A percentile compares a stretch with the other conserved stretches of the same genome.
Evolutionary conservation across 2,113 vertebrate species (phyloP).

Genomic region (Pseudorectes ferrugineus): DNA sequence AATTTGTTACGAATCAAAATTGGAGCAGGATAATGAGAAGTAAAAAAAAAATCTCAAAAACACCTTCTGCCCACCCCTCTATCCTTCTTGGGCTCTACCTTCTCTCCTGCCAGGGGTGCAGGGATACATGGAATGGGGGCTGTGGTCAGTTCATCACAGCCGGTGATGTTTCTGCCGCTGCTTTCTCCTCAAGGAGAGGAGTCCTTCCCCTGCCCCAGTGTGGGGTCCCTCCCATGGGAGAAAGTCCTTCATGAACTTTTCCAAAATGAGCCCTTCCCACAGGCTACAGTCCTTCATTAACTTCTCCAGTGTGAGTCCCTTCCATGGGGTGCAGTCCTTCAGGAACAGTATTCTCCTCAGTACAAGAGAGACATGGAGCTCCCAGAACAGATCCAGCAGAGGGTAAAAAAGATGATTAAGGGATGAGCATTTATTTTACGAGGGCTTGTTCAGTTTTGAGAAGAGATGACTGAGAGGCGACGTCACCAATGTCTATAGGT

Average conservation of each 20-base stretch:
- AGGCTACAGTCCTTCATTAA: not conserved
- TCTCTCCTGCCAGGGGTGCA: not conserved
- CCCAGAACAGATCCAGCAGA: not conserved
- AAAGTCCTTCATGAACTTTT: not conserved
- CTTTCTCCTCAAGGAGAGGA: not conserved
- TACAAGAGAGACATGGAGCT: not conserved
- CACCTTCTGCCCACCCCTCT: not conserved
- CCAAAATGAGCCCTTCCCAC: not conserved
- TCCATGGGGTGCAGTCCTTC: not conserved
- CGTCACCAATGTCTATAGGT: not conserved
- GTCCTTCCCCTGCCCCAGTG: not conserved
- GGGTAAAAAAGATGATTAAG: not conserved
- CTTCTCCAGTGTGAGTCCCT: not conserved
- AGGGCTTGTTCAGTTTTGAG: too few relatives aligned
- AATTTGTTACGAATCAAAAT: not conserved
- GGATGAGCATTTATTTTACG: not conserved
- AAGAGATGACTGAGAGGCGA: not conserved
- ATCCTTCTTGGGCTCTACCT: not conserved
- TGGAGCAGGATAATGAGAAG: not conserved
- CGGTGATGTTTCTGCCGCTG: not conserved
- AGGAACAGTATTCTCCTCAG: not conserved
- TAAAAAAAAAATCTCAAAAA: not conserved
- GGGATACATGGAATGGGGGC: too few relatives aligned
- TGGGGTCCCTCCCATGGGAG: not conserved
- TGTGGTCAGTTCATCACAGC: not conserved